These are phyloP conservation scores for Siniperca knerii DNA, from an alignment of 2,113 vertebrate genomes.

Conservation along the genomic window DNA sequence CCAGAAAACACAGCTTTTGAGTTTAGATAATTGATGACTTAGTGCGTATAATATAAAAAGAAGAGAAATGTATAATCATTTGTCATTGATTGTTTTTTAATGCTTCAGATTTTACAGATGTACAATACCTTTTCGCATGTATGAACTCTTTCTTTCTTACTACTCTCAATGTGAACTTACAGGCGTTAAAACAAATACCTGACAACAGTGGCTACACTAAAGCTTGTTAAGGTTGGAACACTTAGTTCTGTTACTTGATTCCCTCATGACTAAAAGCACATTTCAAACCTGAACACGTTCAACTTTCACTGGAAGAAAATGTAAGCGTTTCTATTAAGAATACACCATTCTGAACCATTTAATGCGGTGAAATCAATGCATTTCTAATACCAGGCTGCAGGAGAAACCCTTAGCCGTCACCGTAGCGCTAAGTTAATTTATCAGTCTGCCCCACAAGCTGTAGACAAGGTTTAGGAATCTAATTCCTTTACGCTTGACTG, in stretches of 20 bases:
- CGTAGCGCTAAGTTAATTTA: slow-evolving; percentile 10
- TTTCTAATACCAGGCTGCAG: slow-evolving; percentile 19
- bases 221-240: background rate
- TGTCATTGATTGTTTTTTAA: too few relatives aligned
- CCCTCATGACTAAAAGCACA: background rate
- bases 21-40: too few relatives aligned
- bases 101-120: background rate
- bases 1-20: too few relatives aligned
- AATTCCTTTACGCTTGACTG: slow-evolving; percentile 22
- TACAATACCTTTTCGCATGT: background rate
- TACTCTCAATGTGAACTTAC: background rate
- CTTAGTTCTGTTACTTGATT: background rate
- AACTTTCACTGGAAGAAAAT: background rate
- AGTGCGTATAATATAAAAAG: too few relatives aligned
- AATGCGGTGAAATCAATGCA: slow-evolving; percentile 6
- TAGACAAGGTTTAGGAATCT: slow-evolving; percentile 32
- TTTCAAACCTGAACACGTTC: slow-evolving; percentile 5
- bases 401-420: background rate
- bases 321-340: slow-evolving; percentile 2
- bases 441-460: slow-evolving; percentile 21
- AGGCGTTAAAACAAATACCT: background rate
- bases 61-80: too few relatives aligned
- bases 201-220: background rate
- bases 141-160: background rate
- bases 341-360: background rate